Evolutionary conservation across 2,113 vertebrate species (phyloP), one percentile per base, ranked within the genome.

Genomic region (Psettodes erumei): DNA sequence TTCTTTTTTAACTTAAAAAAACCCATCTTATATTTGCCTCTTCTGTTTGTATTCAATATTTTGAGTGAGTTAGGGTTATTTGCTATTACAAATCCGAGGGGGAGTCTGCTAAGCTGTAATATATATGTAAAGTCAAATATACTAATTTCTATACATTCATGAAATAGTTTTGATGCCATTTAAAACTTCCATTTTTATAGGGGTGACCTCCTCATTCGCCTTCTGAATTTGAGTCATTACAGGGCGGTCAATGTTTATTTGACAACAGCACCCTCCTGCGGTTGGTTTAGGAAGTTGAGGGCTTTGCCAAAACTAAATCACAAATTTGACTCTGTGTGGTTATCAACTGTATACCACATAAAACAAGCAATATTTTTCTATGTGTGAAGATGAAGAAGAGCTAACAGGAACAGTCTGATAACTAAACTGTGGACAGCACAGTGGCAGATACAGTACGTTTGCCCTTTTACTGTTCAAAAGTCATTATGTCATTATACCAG

Each of bases 201-300:
- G 1, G 43, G 27, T 38, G 13, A 21, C 9, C 18, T 40, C 1
- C 5, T 45, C 18, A 18, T 72, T 58, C 0, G 42, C 28, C 55
- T 18, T 33, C 11, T 56, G 8, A 4, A 25, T 58, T 19, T 9
- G 0, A 70, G 10, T 30, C 11, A 28, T 1, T n/a, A 35, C 5
- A 6, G 2, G 21, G 15, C 12, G 7, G 2, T 10, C 12, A 3
- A 2, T 15, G 30, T 64, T 13, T 3, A 21, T 84, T 87, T 71
- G 65, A 65, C 77, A 77, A 28, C 83, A 91, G 83, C 81, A 23
- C 81, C 83, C 65, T 54, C 88, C 32, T 32, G 73, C 88, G 91
- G 89, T 55, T 33, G 32, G 1, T 58, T 18, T 40, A 19, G 23
- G 51, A 45, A 69, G n/a, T n/a, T 8, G 21, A n/a, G 0, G 1